phyloP scores from a whole-genome alignment of 2,113 vertebrate species.

The Tachysurus vachellii region DNA sequence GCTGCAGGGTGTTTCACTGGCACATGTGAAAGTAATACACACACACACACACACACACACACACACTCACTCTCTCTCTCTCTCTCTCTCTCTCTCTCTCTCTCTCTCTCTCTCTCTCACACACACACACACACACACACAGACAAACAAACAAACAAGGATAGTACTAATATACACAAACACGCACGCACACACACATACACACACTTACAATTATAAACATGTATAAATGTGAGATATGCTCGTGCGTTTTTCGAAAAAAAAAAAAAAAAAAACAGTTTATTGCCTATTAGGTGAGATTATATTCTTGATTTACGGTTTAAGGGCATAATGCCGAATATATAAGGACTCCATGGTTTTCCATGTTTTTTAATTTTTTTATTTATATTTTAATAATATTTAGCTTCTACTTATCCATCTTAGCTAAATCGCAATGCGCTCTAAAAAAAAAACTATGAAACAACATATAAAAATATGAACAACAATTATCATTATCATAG shows the following conservation, averaged over 20 bases:
- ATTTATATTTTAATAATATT: neutral
- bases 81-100: too few species aligned
- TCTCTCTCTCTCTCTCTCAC: too few species aligned
- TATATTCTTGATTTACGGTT: neutral
- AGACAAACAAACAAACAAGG: too few species aligned
- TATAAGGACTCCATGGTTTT: neutral
- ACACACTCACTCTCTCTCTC: constrained; percentile 24
- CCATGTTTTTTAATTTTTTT: too few species aligned
- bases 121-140: constrained; percentile 5
- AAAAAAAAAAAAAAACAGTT: neutral
- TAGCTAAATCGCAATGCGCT: neutral
- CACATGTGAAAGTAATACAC: constrained; percentile 5
- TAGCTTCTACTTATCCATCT: neutral
- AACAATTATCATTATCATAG: neutral
- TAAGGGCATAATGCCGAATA: neutral
- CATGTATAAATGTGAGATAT: neutral
- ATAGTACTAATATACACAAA: constrained; percentile 25
- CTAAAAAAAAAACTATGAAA: neutral
- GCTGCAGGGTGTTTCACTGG: constrained; percentile 44
- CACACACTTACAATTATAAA: constrained; percentile 37
- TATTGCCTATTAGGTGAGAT: neutral
- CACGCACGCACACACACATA: constrained; percentile 30
- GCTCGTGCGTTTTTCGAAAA: neutral
- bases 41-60: constrained; percentile 36
- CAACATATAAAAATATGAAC: neutral